Base-by-base conservation (phyloP, 2,113 vertebrate genomes). In the Petaurus breviceps region DNA sequence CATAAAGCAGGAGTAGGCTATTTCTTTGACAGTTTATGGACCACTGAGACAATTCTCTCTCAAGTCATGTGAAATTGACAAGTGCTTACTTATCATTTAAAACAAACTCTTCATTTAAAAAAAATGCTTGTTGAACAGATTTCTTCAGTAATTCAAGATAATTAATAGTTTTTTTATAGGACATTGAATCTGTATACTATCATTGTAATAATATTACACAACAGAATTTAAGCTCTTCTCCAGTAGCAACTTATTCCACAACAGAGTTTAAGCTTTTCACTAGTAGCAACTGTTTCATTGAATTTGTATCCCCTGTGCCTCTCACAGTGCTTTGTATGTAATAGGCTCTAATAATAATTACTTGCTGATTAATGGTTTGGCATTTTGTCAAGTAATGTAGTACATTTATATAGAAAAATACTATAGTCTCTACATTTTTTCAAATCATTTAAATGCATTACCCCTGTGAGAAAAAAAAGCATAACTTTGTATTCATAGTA, bases 11-110 rank as follows among this genome's bases (percentile, higher is more conserved):
- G 8, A 28, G 92, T 68, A 89, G 16, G 16, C 16, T 47, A 94
- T 89, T 93, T 95, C 26, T 91, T 93, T 12, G 43, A 37, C 93
- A 91, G 51, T 94, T 96, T 95, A n/a, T 94, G 49, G 93, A 51
- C 3, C 92, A 68, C 2, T 93, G 8, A 91, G 51, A 91, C 52
- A 93, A 95, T 2, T 25, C 28, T 37, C 57, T 25, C 47, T 31
- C 89, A 94, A 94, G 93, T 24, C 31, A 68, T 50, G 9, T 89
- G 43, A 55, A n/a, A 94, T 92, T 43, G 37, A 52, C 9, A 90
- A 93, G 22, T 24, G 10, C 4, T 54, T 8, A 92, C 28, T 84
- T 84, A 43, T 9, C 11, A 91, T 77, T 84, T 84, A 84, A 96
- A 93, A 49, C 61, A 50, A 96, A 24, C 8, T 89, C 49, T 68